These are phyloP conservation scores for Polydesmus complanatus DNA, from an alignment of 2,888 invertebrate species.

Conservation along the genomic window DNA sequence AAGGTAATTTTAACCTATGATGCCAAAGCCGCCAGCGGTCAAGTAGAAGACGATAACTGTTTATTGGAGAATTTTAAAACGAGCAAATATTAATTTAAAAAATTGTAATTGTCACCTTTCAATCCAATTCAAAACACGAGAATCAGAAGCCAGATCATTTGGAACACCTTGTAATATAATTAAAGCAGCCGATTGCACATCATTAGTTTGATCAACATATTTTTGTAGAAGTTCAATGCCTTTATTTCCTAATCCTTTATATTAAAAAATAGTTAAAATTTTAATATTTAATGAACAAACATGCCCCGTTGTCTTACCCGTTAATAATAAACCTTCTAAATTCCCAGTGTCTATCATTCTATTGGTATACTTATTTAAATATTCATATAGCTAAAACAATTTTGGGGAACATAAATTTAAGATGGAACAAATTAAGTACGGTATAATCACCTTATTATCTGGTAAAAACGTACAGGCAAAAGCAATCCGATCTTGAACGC, in stretches of 20 bases:
- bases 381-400: conserved; percentile 49
- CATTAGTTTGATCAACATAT: conserved; percentile 72
- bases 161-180: conserved; percentile 64
- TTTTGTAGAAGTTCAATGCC: conserved; percentile 68
- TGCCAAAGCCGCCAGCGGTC: conserved; percentile 82
- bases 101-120: conserved; percentile 28
- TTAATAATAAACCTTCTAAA: conserved; percentile 68
- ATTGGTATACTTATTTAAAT: conserved; percentile 53
- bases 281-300: neutral
- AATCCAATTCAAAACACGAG: conserved; percentile 36
- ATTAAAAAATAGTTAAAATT: neutral
- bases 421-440: no score
- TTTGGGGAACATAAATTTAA: neutral
- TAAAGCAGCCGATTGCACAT: conserved; percentile 79
- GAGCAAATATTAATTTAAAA: conserved; percentile 5
- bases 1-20: conserved; percentile 26
- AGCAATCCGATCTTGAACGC: conserved; percentile 76
- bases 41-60: conserved; percentile 64
- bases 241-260: conserved; percentile 51
- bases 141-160: conserved; percentile 47
- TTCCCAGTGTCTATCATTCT: conserved; percentile 61
- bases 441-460: conserved; percentile 43
- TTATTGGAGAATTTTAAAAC: no score
- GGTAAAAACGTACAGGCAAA: conserved; percentile 76
- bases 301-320: conserved; percentile 34